These are phyloP conservation scores for Scrobipalpa atriplicella DNA, from an alignment of 2,888 invertebrate genomes.

Conservation along the genomic window DNA sequence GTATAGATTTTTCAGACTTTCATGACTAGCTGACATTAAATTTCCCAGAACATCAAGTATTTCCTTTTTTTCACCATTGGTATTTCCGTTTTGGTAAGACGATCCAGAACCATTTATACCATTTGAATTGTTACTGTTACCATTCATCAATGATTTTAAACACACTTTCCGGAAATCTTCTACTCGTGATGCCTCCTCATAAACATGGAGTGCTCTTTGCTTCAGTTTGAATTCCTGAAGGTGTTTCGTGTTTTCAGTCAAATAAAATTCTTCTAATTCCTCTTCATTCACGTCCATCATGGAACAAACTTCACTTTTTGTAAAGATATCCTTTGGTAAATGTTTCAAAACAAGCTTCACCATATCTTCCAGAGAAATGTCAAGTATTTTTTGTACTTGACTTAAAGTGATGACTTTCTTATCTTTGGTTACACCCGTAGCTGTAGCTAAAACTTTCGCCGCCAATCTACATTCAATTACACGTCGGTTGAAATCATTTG, in stretches of 20 bases:
- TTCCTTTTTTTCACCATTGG: slow-evolving; percentile 47
- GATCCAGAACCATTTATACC: slow-evolving; percentile 45
- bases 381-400: slow-evolving; percentile 87
- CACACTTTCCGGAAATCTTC: slow-evolving; percentile 88
- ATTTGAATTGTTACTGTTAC: slow-evolving; percentile 39
- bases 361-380: slow-evolving; percentile 86
- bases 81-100: slow-evolving; percentile 39
- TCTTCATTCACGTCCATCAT: slow-evolving; percentile 83
- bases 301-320: slow-evolving; percentile 85
- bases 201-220: slow-evolving; percentile 95
- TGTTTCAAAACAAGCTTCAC: slow-evolving; percentile 84
- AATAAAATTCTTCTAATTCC: slow-evolving; percentile 80
- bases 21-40: slow-evolving; percentile 95
- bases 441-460: slow-evolving; percentile 86
- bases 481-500: slow-evolving; percentile 94
- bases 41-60: slow-evolving; percentile 85
- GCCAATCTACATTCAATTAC: slow-evolving; percentile 97
- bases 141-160: slow-evolving; percentile 54
- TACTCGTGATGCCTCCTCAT: slow-evolving; percentile 94
- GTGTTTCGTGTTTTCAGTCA: slow-evolving; percentile 82
- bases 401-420: slow-evolving; percentile 87
- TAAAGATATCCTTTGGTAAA: slow-evolving; percentile 86
- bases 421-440: slow-evolving; percentile 74
- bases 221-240: slow-evolving; percentile 89
- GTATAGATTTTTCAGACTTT: slow-evolving; percentile 91